phyloP scores from a whole-genome alignment of 2,113 vertebrate species.

The Zingel zingel region DNA sequence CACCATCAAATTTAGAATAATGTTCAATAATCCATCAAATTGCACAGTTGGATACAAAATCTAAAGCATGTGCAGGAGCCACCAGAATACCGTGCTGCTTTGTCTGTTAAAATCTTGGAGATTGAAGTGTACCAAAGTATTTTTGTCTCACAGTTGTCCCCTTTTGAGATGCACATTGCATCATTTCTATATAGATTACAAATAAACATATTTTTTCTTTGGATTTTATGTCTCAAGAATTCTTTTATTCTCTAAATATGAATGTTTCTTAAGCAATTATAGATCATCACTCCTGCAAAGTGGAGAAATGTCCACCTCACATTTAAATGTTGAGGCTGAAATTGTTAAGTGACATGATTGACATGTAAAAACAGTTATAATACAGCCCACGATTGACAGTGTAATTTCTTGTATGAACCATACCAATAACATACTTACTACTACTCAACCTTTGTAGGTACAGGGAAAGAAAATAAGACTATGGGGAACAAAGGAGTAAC shows the following conservation, averaged over 20 bases:
- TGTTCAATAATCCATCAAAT: conserved; percentile 33
- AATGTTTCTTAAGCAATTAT: neutral
- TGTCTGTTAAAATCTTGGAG: conserved; percentile 53
- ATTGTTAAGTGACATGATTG: neutral
- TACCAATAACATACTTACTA: neutral
- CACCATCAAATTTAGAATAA: conserved; percentile 30
- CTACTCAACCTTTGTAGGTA: neutral
- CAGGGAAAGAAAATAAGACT: neutral
- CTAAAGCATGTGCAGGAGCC: conserved; percentile 47
- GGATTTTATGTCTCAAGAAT: conserved; percentile 19
- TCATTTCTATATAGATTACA: conserved; percentile 75
- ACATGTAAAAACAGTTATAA: no score
- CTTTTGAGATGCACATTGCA: conserved; percentile 80
- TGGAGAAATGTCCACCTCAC: neutral
- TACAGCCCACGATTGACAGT: neutral
- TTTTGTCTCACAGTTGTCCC: conserved; percentile 78
- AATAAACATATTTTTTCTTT: conserved; percentile 81
- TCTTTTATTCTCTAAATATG: conserved; percentile 21
- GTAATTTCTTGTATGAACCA: neutral
- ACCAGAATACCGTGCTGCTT: conserved; percentile 48
- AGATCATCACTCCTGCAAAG: neutral
- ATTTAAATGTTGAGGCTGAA: neutral
- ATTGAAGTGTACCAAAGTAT: conserved; percentile 83
- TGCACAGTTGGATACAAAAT: conserved; percentile 19
- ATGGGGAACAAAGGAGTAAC: neutral